phyloP scores from a whole-genome alignment of 2,888 invertebrate genomes.

The Maniola hyperantus region DNA sequence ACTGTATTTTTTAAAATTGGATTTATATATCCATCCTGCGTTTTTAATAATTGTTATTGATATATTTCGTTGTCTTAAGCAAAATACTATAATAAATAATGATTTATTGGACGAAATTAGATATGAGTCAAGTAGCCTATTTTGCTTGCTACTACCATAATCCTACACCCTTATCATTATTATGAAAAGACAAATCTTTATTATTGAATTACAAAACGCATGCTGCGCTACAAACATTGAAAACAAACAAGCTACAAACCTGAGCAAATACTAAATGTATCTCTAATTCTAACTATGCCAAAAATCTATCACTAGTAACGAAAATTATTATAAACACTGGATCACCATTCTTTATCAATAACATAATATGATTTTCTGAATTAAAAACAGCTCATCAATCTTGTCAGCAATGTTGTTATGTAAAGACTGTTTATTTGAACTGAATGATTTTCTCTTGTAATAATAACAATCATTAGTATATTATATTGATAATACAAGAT shows the following conservation, averaged over 20 bases:
- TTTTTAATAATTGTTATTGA: no score
- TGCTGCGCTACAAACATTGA: background rate
- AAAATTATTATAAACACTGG: background rate
- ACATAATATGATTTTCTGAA: background rate
- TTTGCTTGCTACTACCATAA: background rate
- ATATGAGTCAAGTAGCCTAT: no score
- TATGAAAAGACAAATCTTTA: constrained; percentile 1
- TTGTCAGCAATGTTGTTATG: background rate
- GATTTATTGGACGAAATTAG: no score
- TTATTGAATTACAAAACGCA: constrained; percentile 4
- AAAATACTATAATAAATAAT: no score
- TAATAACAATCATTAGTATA: background rate
- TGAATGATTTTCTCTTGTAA: background rate
- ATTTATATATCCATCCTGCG: no score
- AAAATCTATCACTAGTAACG: background rate
- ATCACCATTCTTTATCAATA: background rate
- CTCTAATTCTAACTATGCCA: background rate
- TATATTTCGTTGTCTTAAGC: no score
- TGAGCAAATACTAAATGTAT: constrained; percentile 10
- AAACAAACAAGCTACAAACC: constrained; percentile 8
- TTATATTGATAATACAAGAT: constrained; percentile 11
- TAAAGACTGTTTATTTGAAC: background rate
- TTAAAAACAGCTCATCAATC: background rate
- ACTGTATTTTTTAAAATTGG: no score
- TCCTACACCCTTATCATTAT: background rate